A percentile compares a stretch with the other conserved stretches of the same genome.
phyloP scores from a whole-genome alignment of 1,140 invertebrate species.

The Ladona fulva region DNA sequence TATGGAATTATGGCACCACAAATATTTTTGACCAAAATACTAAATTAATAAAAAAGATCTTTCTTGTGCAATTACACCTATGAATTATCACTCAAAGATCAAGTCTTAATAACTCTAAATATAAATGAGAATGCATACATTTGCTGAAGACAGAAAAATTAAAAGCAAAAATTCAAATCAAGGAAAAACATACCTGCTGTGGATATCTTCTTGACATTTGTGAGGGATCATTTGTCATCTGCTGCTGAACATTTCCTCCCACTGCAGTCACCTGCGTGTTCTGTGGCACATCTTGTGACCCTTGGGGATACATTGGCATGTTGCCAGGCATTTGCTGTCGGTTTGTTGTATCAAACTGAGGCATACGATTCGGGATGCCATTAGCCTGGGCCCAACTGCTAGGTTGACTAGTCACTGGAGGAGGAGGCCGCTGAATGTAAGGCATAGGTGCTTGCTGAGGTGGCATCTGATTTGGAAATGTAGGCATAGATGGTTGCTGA shows the following conservation, averaged over 20 bases:
- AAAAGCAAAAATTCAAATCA: too few species aligned
- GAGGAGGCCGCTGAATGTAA: background rate
- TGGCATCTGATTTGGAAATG: background rate
- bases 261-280: background rate
- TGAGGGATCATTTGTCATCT: background rate
- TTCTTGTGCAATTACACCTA: too few species aligned
- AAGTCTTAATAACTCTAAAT: too few species aligned
- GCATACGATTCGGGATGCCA: background rate
- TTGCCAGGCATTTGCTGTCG: background rate
- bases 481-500: too few species aligned
- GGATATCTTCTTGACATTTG: constrained; percentile 16
- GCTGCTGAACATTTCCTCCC: background rate
- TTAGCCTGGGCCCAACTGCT: background rate
- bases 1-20: too few species aligned
- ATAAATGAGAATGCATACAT: too few species aligned
- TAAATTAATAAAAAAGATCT: too few species aligned
- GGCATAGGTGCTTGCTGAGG: background rate
- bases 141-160: too few species aligned
- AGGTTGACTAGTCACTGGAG: background rate
- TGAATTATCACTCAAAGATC: too few species aligned
- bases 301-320: background rate
- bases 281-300: background rate
- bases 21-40: too few species aligned
- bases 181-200: constrained; percentile 18
- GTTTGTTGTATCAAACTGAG: background rate